Evolutionary conservation across 2,888 invertebrate genomes (phyloP).

Genomic region (Ferrisia virgata): DNA sequence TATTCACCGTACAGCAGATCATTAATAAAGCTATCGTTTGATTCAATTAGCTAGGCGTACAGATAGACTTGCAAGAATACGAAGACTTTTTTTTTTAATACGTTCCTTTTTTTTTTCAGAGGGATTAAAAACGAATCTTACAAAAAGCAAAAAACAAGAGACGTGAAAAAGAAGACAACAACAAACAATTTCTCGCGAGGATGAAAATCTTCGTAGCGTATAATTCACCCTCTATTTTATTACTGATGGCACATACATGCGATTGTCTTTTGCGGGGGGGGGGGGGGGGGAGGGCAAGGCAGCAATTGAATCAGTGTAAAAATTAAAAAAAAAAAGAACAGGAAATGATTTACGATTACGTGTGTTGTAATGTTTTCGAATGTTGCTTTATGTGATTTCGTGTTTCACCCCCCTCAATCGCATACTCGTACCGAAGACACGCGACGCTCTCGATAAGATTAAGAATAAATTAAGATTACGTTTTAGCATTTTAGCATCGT

Average conservation of each 20-base stretch:
- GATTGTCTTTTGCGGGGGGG: too few species aligned
- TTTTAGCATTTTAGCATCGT: neutral
- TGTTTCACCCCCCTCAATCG: neutral
- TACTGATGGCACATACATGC: neutral
- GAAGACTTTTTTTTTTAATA: neutral
- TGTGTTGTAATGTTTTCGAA: neutral
- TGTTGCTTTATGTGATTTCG: neutral
- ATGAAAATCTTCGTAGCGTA: neutral
- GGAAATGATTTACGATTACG: neutral
- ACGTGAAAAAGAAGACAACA: neutral
- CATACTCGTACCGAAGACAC: neutral
- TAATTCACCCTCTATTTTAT: neutral
- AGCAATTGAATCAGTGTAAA: neutral
- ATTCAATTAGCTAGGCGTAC: neutral
- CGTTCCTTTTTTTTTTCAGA: neutral
- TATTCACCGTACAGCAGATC: neutral
- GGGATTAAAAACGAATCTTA: neutral
- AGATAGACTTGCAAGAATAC: neutral
- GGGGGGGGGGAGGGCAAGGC: neutral
- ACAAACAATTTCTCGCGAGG: neutral
- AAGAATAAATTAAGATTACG: slow-evolving; percentile 10
- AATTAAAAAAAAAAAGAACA: slow-evolving; percentile 3
- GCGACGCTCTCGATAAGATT: neutral
- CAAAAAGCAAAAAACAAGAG: neutral
- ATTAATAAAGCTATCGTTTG: neutral